These are phyloP conservation scores for Drosophila oshimai DNA, from an alignment of 1,140 invertebrate species.

Conservation along the genomic window DNA sequence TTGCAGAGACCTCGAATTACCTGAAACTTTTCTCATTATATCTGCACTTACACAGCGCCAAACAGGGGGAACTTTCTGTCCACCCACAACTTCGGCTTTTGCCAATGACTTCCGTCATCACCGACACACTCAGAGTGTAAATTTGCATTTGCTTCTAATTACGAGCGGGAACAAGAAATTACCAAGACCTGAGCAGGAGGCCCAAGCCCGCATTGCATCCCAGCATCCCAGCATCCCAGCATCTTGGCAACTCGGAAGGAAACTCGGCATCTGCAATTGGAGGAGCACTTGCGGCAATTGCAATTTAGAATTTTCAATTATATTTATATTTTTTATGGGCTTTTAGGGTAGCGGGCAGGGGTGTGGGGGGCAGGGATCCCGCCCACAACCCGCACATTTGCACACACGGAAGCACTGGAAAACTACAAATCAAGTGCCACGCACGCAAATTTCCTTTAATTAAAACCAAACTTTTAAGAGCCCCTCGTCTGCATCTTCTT, in stretches of 20 bases:
- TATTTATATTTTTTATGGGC: conserved; percentile 65
- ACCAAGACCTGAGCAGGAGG: conserved; percentile 6
- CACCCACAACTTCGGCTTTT: conserved; percentile 53
- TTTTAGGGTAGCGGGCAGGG: background rate
- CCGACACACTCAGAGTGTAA: conserved; percentile 72
- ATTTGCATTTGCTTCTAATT: conserved; percentile 79
- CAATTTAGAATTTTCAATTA: conserved; percentile 79
- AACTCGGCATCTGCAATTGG: conserved; percentile 49
- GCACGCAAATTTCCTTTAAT: conserved; percentile 79
- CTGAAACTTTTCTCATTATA: conserved; percentile 73
- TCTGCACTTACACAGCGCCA: conserved; percentile 16
- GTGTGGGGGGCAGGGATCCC: background rate
- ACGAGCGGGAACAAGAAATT: conserved; percentile 38
- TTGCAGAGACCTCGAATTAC: conserved; percentile 3
- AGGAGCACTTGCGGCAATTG: conserved; percentile 66
- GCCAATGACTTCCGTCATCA: conserved; percentile 74
- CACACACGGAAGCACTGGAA: conserved; percentile 51
- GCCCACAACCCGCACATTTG: too few relatives aligned
- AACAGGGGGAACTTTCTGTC: conserved; percentile 37
- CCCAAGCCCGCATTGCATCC: conserved; percentile 14
- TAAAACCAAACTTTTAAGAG: conserved; percentile 79
- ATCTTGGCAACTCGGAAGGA: conserved; percentile 39
- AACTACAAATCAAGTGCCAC: conserved; percentile 77
- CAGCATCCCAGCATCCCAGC: conserved; percentile 12
- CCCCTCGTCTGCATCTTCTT: conserved; percentile 32